Evolutionary conservation across 2,797 vertebrate genomes (phyloP), one percentile per base, ranked within the genome.

Genomic region (Neopelma chrysocephalum): DNA sequence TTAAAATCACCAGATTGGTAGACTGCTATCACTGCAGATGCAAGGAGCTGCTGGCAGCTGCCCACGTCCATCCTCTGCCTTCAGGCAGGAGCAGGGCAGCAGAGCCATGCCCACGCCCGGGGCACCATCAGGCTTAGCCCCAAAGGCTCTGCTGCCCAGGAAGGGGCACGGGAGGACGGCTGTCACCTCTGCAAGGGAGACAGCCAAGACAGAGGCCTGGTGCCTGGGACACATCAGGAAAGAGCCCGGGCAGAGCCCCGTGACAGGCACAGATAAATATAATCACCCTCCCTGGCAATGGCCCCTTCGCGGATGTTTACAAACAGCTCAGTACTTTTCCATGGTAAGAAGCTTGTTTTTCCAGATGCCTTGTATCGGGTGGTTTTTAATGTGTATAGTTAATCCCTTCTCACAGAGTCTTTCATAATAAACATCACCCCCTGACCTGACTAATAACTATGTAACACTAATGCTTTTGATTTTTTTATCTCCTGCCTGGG

Each of bases 381-480:
- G 93, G 88, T 82, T 95, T 96, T 95, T 93, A 96, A 96, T 88
- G 94, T 71, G 86, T 83, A 79, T 76, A 72, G 96, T 95, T 97
- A 97, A 97, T 97, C 93, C 88, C 87, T 93, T 91, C 96, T 95
- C 94, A 93, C 91, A 76, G 82, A 94, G 92, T 56, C 96, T 96
- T 97, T 96, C 96, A 97, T 94, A 97, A 97, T 82, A 97, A 97
- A 95, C 93, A 96, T 96, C 95, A 97, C 92, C 95, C 83, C 94
- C 92, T 97, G 95, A 96, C 94, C 94, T 36, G 40, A 94, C 86
- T 96, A 96, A 96, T 95, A 94, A 96, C 92, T 93, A 65, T 45
- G 75, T 31, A 94, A 82, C 71, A 72, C 79, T 89, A 80, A 75
- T 42, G 90, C 88, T 90, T 90, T 61, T 43, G 27, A 86, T 75